Conservation (phyloP, 2,797 vertebrate species). For the Paramormyrops hopkinsi region DNA sequence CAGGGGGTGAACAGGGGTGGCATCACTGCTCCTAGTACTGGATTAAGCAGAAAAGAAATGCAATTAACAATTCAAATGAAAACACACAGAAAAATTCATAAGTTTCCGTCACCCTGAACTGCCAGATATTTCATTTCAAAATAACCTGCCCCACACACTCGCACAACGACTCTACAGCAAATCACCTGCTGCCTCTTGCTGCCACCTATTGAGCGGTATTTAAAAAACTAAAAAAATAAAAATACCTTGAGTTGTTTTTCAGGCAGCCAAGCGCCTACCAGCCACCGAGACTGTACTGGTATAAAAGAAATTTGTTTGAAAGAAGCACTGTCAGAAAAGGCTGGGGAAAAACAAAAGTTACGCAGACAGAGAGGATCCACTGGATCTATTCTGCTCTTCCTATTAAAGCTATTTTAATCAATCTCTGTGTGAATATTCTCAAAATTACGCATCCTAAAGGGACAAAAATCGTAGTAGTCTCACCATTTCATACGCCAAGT, state of each 20-base stretch:
- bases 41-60: conserved; percentile 1
- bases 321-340: neutral
- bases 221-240: neutral
- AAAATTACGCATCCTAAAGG: neutral
- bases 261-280: neutral
- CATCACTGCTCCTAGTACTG: neutral
- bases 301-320: neutral
- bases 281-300: neutral
- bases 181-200: conserved; percentile 54
- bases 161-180: conserved; percentile 10
- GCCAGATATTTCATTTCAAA: neutral
- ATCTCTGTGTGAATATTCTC: neutral
- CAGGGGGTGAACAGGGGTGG: neutral
- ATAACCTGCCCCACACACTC: neutral
- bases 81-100: conserved; percentile 6
- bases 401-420: neutral
- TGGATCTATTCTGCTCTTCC: neutral
- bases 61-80: conserved; percentile 19
- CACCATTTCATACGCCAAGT: conserved; percentile 69
- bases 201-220: conserved; percentile 59
- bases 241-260: neutral
- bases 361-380: neutral
- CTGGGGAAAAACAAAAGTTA: neutral
- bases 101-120: neutral
- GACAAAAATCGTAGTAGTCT: conserved; percentile 50